phyloP scores from a whole-genome alignment of 2,797 vertebrate species.

The Acanthurus leucopareius region DNA sequence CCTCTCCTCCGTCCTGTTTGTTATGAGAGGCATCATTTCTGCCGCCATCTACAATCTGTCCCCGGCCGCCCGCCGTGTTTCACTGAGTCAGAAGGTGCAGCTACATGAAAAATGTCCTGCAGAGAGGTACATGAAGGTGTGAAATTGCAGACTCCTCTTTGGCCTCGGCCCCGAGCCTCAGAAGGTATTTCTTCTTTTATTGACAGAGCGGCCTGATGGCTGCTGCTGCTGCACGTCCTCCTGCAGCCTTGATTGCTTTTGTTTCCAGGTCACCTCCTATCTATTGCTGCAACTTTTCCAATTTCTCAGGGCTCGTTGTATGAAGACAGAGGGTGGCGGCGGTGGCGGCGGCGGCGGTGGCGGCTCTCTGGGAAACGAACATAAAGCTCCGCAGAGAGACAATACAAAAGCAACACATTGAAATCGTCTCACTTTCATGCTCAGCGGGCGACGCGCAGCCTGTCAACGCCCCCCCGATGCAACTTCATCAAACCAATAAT shows the following conservation, averaged over 20 bases:
- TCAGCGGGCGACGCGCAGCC: constrained; percentile 81
- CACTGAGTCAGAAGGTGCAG: constrained; percentile 43
- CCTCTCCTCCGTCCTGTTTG: constrained; percentile 12
- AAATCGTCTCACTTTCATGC: constrained; percentile 61
- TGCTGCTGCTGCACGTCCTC: constrained; percentile 46
- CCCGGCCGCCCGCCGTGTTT: constrained; percentile 15
- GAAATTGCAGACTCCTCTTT: constrained; percentile 81
- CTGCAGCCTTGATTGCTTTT: constrained; percentile 85
- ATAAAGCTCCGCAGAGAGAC: constrained; percentile 50
- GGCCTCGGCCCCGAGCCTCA: constrained; percentile 73
- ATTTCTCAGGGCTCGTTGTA: constrained; percentile 89
- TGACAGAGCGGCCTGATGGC: constrained; percentile 79
- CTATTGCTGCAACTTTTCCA: constrained; percentile 88
- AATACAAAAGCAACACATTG: constrained; percentile 54
- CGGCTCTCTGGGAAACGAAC: constrained; percentile 61
- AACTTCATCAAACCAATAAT: constrained; percentile 92
- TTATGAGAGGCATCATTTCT: constrained; percentile 55
- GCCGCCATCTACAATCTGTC: neutral
- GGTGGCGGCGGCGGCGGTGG: constrained; percentile 32
- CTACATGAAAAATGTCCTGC: constrained; percentile 75
- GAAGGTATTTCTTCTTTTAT: constrained; percentile 83
- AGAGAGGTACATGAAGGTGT: constrained; percentile 76
- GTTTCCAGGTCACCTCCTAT: constrained; percentile 88
- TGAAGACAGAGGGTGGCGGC: constrained; percentile 76
- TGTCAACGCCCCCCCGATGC: constrained; percentile 62